Base-by-base conservation (phyloP, 2,113 vertebrate genomes). In the Neotragus pygmaeus region DNA sequence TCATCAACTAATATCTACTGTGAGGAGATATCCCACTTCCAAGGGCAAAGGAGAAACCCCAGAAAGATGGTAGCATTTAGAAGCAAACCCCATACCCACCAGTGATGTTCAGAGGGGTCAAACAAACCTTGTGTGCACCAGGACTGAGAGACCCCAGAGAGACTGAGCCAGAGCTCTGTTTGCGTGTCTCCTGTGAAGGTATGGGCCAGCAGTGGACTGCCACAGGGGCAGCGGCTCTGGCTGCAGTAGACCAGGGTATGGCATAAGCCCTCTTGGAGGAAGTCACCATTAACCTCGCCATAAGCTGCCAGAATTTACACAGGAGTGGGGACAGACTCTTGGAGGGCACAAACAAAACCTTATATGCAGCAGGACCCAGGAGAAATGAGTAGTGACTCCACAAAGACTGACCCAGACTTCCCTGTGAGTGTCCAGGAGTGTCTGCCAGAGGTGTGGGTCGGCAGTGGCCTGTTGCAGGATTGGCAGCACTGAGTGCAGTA, bases 21-120 rank as follows among this genome's bases (percentile, higher is more conserved):
- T 70, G 5, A 39, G 10, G 10, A 23, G 66, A 70, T 70, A 39
- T 39, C 2, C 66, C 19, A 70, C 5, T 0, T 70, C 10, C 66
- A 70, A 39, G 2, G n/a, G n/a, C n/a, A 70, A 70, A 39, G n/a
- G 19, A 39, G n/a, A 70, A 70, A 23, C 19, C 5, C n/a, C 19
- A 70, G n/a, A 19, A 70, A 39, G 19, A 36, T 11, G 9, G n/a
- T 36, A 70, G 19, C n/a, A 0, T 70, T 70, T 70, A 70, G 66
- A 39, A 23, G 21, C 5, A 39, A 70, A 70, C 10, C 17, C n/a
- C 19, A 70, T 70, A 39, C n/a, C 19, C 0, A 0, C n/a, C 66
- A 70, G 66, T 23, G 10, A 39, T 0, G 2, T 70, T 12, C 1
- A 1, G n/a, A 39, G 19, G 19, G 19, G 19, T 70, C n/a, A 70